phyloP scores from a whole-genome alignment of 2,113 vertebrate species.

The Telmatochromis brachygnathus region DNA sequence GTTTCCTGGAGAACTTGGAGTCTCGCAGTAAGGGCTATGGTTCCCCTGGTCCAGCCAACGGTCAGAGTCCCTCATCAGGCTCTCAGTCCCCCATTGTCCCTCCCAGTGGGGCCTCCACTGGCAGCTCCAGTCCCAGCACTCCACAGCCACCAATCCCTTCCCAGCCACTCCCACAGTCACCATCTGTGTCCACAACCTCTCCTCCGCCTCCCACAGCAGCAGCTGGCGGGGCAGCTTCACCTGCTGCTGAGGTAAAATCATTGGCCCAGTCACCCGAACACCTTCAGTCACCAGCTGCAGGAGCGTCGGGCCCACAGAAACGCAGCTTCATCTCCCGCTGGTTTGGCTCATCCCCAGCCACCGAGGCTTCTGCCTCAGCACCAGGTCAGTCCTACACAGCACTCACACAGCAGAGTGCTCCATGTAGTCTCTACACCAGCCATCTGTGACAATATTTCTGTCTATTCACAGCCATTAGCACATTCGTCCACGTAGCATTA shows the following conservation, averaged over 20 bases:
- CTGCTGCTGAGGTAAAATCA: slow-evolving; percentile 19
- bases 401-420: not conserved
- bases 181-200: slow-evolving; percentile 38
- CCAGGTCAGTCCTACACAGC: slow-evolving; percentile 69
- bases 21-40: slow-evolving; percentile 76
- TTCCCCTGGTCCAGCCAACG: slow-evolving; percentile 75
- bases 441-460: not conserved
- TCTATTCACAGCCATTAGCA: not conserved
- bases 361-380: slow-evolving; percentile 59
- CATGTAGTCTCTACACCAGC: not conserved
- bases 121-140: slow-evolving; percentile 86
- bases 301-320: slow-evolving; percentile 48
- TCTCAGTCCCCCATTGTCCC: slow-evolving; percentile 88
- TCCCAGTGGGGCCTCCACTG: slow-evolving; percentile 75
- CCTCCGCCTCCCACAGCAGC: not conserved
- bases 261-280: slow-evolving; percentile 46
- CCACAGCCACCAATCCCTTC: slow-evolving; percentile 69
- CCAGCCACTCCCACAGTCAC: slow-evolving; percentile 34
- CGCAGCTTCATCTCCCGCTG: slow-evolving; percentile 88
- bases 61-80: slow-evolving; percentile 88
- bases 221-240: slow-evolving; percentile 14
- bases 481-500: not conserved
- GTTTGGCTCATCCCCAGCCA: slow-evolving; percentile 70
- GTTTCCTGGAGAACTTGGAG: slow-evolving; percentile 92
- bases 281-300: not conserved